Base-by-base conservation (phyloP, 2,888 invertebrate species). In the Drosophila mettleri region DNA sequence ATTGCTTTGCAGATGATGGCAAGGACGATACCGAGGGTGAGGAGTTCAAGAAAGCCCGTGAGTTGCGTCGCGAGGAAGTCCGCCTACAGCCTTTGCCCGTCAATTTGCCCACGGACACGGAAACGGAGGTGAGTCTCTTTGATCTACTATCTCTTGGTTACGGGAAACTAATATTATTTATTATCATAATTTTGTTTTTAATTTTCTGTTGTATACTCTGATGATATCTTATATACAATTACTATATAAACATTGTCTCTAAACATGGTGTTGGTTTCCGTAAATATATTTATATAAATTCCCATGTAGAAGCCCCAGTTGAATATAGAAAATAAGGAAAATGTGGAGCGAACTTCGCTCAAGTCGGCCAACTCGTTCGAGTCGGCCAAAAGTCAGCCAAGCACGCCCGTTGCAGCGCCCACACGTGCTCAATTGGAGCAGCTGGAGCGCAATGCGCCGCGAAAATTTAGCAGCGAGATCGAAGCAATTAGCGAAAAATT, bases 1-100 rank as follows among this genome's bases (percentile, higher is more conserved):
- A 3, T 22, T n/a, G 8, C 4, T 0, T 64, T 64, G 4, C 5
- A 92, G 92, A 91, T 66, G 90, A 93, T 93, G 95, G 94, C 69
- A 95, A 95, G 61, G 95, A 95, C n/a, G 95, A 95, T 38, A 95
- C 95, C 0, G 95, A 95, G 91, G 95, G 95, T 10, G 95, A 95
- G 91, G 95, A 95, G 76, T 94, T 94, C 27, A 94, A 94, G 49
- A 92, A 92, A 64, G 95, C 95, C 10, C 93, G 95, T 27, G 95
- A 95, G 86, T 91, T 95, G 74, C 93, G 95, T 34, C 94, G 94
- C 76, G 94, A 94, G 90, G 95, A 95, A 93, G 95, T 95, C 31
- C 94, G 94, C 83, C 92, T 95, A 57, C 93, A 94, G 88, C 94
- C 95, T 54, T 94, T 95, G 48, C 93, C 93, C n/a, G 92, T 93